Evolutionary conservation across 2,113 vertebrate species (phyloP), one percentile per base, ranked within the genome.

Genomic region (Nyctibius bracteatus): DNA sequence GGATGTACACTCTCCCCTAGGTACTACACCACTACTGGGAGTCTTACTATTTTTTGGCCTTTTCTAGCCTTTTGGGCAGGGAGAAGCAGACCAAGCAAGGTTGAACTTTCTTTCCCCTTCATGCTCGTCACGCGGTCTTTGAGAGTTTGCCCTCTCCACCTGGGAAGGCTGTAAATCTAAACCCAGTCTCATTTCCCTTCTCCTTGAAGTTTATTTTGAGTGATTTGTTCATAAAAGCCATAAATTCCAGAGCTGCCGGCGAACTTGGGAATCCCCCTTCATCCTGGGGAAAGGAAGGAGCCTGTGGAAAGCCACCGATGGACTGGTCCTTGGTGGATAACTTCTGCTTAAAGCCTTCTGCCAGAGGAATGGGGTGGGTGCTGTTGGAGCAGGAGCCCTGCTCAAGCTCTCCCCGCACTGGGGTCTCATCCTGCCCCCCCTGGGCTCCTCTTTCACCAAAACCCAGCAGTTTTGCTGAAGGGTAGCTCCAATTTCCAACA

Each of bases 391-490:
- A 35, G 41, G 28, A 67, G 47, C 43, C 55, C 31, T 55, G 35
- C 20, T 8, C 24, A 22, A 58, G 51, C 22, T 62, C 25, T 37
- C 3, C 7, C 24, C 3, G 2, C 1, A 1, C 59, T 3, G 8
- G 14, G 33, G 21, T 6, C 39, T 74, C 55, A 31, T 55, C 46
- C 30, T 39, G 33, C 17, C 28, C 2, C 1, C 9, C 37, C 14
- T 0, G 1, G 47, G 15, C 47, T 81, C 22, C 23, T 12, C 4
- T 77, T 14, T 11, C 15, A 20, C 25, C 0, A 0, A 66, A 66
- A 61, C 19, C 27, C 30, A 30, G 22, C 4, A 5, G 30, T 16
- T 52, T 31, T 46, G 24, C 44, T 54, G 44, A 35, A 55, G 41
- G 16, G 28, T 4, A 5, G 19, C 14, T 73, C 27, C 27, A 28